Conservation (phyloP, 2,888 invertebrate genomes). For the Drosophila flavopinicola region DNA sequence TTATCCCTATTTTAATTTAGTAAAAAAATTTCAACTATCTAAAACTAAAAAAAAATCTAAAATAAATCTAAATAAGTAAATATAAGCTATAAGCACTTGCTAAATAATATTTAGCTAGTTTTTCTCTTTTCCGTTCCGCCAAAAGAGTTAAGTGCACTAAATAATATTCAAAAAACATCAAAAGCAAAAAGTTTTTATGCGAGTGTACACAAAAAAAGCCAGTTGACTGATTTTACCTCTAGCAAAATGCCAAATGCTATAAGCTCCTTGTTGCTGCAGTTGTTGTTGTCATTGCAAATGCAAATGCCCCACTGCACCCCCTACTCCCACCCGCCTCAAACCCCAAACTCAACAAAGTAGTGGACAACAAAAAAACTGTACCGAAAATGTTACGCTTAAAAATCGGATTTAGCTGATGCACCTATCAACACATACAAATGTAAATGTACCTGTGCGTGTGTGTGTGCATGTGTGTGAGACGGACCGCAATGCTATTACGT, state of each 20-base stretch:
- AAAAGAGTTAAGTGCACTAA: too few species aligned
- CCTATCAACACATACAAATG: constrained; percentile 41
- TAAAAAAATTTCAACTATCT: too few species aligned
- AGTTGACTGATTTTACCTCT: constrained; percentile 13
- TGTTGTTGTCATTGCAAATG: constrained; percentile 33
- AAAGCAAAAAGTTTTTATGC: background rate
- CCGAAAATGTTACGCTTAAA: constrained; percentile 48
- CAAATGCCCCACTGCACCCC: background rate
- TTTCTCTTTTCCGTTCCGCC: too few species aligned
- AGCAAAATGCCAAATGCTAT: too few species aligned
- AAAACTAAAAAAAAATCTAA: too few species aligned
- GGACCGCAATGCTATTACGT: constrained; percentile 75
- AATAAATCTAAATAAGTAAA: too few species aligned
- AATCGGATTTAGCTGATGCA: constrained; percentile 70
- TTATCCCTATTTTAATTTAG: too few species aligned
- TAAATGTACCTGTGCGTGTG: constrained; percentile 4
- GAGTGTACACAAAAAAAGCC: constrained; percentile 10
- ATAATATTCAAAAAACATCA: background rate
- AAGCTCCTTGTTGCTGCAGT: constrained; percentile 32
- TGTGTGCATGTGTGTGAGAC: constrained; percentile 9
- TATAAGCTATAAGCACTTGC: too few species aligned
- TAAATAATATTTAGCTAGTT: too few species aligned
- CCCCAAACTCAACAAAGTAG: constrained; percentile 3
- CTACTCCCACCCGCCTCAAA: background rate
- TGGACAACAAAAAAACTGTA: constrained; percentile 12